Conservation (phyloP, 2,888 invertebrate genomes). For the Clivina fossor region DNA sequence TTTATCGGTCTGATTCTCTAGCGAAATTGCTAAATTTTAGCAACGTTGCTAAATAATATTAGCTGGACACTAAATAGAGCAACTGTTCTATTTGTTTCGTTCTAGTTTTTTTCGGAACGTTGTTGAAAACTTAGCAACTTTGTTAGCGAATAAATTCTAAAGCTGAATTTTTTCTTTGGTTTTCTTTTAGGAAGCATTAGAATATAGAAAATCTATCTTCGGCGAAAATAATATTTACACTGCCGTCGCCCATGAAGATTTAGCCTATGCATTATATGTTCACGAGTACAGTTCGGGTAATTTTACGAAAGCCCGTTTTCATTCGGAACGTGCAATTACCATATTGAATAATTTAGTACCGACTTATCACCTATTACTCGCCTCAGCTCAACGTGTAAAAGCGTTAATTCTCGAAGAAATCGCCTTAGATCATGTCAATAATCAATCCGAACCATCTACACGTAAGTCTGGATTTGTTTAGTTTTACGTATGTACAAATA, state of each 20-base stretch:
- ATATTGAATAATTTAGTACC: slow-evolving; percentile 82
- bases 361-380: slow-evolving; percentile 78
- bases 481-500: neutral
- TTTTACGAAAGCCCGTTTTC: slow-evolving; percentile 79
- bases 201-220: slow-evolving; percentile 74
- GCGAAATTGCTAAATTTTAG: no score
- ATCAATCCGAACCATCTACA: slow-evolving; percentile 18
- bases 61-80: no score
- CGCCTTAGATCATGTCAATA: slow-evolving; percentile 66
- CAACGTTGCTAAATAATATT: no score
- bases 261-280: slow-evolving; percentile 91
- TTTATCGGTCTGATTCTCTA: no score
- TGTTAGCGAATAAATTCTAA: no score
- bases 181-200: slow-evolving; percentile 60
- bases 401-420: slow-evolving; percentile 92
- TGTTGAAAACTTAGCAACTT: no score
- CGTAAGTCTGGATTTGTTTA: no score
- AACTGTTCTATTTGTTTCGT: no score
- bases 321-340: slow-evolving; percentile 79
- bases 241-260: slow-evolving; percentile 87
- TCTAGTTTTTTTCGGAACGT: no score
- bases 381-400: slow-evolving; percentile 88
- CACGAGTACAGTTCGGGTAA: slow-evolving; percentile 88
- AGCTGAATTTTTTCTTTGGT: slow-evolving; percentile 20
- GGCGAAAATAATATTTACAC: slow-evolving; percentile 84